A percentile compares a stretch with the other conserved stretches of the same genome.
Evolutionary conservation across 2,888 invertebrate genomes (phyloP).

Genomic region (Tiliacea citrago): DNA sequence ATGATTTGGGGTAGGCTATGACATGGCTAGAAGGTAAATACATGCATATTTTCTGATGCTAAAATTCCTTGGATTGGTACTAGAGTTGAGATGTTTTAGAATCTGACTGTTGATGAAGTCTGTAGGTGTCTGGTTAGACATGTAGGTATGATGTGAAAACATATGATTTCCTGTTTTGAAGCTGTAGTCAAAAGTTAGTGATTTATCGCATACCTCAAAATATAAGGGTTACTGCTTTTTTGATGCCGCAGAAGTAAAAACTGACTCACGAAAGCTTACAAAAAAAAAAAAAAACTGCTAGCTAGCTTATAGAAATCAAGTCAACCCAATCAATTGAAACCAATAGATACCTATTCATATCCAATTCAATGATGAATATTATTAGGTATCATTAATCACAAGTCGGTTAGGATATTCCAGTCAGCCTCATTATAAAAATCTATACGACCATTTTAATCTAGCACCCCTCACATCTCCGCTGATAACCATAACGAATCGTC

Average conservation of each 20-base stretch:
- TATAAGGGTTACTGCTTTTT: no score
- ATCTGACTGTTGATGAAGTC: not conserved
- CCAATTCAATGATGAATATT: not conserved
- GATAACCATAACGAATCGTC: conserved; percentile 81
- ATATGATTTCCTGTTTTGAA: not conserved
- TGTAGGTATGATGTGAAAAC: not conserved
- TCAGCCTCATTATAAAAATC: conserved; percentile 4
- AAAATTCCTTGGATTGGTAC: not conserved
- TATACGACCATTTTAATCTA: conserved; percentile 1
- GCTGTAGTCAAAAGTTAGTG: not conserved
- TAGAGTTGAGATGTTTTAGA: not conserved
- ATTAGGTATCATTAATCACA: conserved; percentile 1
- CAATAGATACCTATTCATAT: no score
- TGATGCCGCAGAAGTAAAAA: not conserved
- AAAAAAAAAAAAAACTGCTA: no score
- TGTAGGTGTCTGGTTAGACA: not conserved
- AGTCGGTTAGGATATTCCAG: not conserved
- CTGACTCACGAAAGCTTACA: no score
- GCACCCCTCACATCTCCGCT: conserved; percentile 64
- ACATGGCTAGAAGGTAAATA: conserved; percentile 3
- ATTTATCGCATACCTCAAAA: not conserved
- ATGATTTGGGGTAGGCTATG: no score
- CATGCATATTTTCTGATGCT: not conserved
- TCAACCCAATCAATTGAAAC: not conserved
- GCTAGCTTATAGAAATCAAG: not conserved